phyloP scores from a whole-genome alignment of 1,140 invertebrate genomes.

The Phymorhynchus buccinoides region DNA sequence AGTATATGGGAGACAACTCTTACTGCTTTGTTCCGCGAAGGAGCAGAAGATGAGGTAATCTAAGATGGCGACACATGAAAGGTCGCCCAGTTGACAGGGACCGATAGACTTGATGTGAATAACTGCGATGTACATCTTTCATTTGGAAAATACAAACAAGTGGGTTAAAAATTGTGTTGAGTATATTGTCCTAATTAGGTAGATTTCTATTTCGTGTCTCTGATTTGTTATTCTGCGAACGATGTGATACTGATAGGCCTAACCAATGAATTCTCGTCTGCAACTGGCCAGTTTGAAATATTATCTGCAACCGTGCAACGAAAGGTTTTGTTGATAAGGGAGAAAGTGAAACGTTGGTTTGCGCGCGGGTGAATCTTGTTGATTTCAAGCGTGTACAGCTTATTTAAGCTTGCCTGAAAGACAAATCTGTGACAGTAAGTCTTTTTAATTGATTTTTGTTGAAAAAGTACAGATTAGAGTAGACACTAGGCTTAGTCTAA shows the following conservation, averaged over 20 bases:
- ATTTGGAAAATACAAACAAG: neutral
- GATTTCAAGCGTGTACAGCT: neutral
- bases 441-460: too few species aligned
- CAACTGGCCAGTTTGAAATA: conserved; percentile 38
- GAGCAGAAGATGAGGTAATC: conserved; percentile 35
- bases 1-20: conserved; percentile 21
- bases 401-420: too few species aligned
- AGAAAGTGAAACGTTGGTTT: conserved; percentile 17
- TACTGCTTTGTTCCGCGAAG: neutral
- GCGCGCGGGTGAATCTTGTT: conserved; percentile 24
- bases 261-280: conserved; percentile 35
- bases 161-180: neutral
- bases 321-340: conserved; percentile 29
- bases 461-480: too few species aligned
- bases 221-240: neutral
- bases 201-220: neutral
- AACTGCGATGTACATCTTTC: neutral
- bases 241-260: neutral
- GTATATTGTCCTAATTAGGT: neutral
- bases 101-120: conserved; percentile 26
- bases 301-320: neutral
- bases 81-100: conserved; percentile 22
- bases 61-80: conserved; percentile 35
- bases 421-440: too few species aligned
- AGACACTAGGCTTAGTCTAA: too few species aligned